Percentiles rank a stretch among this genome's conserved stretches.
Conservation (phyloP, 2,113 vertebrate species). For the Colius striatus region DNA sequence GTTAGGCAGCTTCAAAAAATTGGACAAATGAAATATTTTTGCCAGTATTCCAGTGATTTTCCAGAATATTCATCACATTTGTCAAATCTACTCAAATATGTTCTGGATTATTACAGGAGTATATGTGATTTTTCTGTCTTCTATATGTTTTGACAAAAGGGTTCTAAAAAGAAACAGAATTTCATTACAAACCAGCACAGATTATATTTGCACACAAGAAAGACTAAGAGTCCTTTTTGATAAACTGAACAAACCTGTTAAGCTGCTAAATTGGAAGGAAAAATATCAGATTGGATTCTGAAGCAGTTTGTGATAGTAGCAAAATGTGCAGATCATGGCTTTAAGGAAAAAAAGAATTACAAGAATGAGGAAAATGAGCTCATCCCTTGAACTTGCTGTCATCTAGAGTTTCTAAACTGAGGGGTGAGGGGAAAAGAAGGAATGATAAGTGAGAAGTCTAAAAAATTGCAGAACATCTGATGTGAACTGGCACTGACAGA, state of each 20-base stretch:
- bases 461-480: slow-evolving; percentile 45
- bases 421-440: not conserved
- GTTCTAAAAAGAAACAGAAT: not conserved
- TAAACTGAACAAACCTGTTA: not conserved
- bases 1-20: not conserved
- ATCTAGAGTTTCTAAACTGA: slow-evolving; percentile 6
- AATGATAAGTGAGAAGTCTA: slow-evolving; percentile 28
- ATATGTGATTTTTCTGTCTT: slow-evolving; percentile 2
- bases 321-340: not conserved
- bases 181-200: not conserved
- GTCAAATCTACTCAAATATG: not conserved
- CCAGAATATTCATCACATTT: not conserved
- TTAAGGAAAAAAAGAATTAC: slow-evolving; percentile 13
- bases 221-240: not conserved
- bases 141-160: not conserved
- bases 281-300: not conserved
- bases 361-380: slow-evolving; percentile 36
- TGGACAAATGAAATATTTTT: not conserved
- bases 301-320: not conserved
- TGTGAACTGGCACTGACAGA: not conserved
- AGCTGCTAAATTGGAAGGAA: not conserved
- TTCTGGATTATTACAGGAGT: not conserved
- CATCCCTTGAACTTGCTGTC: slow-evolving; percentile 31
- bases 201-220: not conserved
- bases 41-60: not conserved